Base-by-base conservation (phyloP, 2,888 invertebrate species). In the Aleiodes alternator region DNA sequence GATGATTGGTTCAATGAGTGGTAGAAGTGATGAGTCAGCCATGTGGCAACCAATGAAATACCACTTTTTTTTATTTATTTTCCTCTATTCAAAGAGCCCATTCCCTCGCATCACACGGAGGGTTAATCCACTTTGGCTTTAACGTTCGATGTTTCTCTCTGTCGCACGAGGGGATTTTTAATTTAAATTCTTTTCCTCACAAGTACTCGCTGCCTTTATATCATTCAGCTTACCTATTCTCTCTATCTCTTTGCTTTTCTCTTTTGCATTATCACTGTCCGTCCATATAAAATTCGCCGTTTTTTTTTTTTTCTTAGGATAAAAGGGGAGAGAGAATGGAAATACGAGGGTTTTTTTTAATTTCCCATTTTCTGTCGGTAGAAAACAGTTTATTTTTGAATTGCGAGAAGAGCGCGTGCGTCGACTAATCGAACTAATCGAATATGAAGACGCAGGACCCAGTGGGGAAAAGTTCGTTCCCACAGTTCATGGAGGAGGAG, bases 101-200 rank as follows among this genome's bases (percentile, higher is more conserved):
- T 68, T 55, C 34, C 51, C 75, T 66, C 59, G 11, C 43, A 43
- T 66, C 73, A 48, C 51, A 53, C 73, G 16, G 68, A 2, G 64
- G 55, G 73, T 77, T 74, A 74, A 79, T 76, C 77, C 69, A 74
- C 76, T 77, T 72, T 79, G 59, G 69, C 69, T 50, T 70, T 69
- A 55, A 48, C 43, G n/a, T 73, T 76, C 68, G 29, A 76, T 78
- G 69, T 75, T 76, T 66, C 51, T 66, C 16, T 53, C 31, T 59
- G 69, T 56, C 73, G 48, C 64, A 74, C 61, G 69, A 69, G 69
- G 66, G 68, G 72, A 66, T 78, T 79, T 34, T 79, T 77, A 78
- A 78, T 78, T 75, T 74, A 74, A 79, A 79, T 79, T 78, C 77
- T 72, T 75, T 57, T 34, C 31, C 23, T 72, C 16, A 14, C 68